phyloP scores from a whole-genome alignment of 2,113 vertebrate species.

The Heteronetta atricapilla region DNA sequence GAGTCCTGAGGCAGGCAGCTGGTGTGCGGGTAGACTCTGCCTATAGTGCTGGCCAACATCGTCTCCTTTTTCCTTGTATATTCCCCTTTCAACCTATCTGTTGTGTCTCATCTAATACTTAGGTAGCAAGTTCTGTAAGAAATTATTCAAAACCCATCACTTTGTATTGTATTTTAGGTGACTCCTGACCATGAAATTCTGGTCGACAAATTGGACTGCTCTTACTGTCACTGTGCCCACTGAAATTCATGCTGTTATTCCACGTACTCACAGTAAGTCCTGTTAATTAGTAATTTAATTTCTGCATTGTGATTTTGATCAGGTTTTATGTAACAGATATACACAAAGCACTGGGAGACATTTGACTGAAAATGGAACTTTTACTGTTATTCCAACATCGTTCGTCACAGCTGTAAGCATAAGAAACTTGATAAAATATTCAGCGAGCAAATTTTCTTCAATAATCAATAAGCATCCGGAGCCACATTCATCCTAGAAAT shows the following conservation, averaged over 20 bases:
- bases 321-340: not conserved
- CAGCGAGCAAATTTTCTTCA: not conserved
- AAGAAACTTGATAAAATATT: constrained; percentile 2
- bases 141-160: not conserved
- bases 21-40: not conserved
- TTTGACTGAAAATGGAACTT: not conserved
- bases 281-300: not conserved
- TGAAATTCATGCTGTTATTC: not conserved
- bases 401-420: not conserved
- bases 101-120: not conserved
- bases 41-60: not conserved
- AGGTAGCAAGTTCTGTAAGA: not conserved
- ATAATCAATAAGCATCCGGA: not conserved
- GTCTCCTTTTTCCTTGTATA: not conserved
- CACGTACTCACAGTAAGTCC: not conserved
- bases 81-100: constrained; percentile 23
- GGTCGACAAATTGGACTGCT: not conserved
- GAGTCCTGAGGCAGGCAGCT: constrained; percentile 27
- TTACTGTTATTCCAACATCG: not conserved
- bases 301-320: not conserved
- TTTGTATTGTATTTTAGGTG: not conserved
- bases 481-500: not conserved
- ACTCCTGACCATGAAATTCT: not conserved
- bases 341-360: not conserved
- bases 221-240: not conserved